Evolutionary conservation across 1,140 invertebrate species (phyloP), one percentile per base, ranked within the genome.

Genomic region (Hyles vespertilio): DNA sequence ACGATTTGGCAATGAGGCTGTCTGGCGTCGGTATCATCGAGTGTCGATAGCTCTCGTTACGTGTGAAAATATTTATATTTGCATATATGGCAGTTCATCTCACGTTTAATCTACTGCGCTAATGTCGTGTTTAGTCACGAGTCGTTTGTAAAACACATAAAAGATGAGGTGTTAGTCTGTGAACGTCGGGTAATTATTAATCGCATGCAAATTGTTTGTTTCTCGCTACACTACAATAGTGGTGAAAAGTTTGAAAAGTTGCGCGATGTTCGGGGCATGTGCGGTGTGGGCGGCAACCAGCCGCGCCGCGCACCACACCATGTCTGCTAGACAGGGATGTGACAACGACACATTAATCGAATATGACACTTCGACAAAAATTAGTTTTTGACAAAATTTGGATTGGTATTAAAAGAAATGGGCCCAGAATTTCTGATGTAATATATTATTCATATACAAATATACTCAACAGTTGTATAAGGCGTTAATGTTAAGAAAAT

Each of bases 241-340:
- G 46, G 52, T 55, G 59, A 67, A 69, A 72, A 72, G 63, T 69
- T 69, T 67, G 51, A 59, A 65, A 61, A 64, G 47, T 56, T 59
- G 34, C 44, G 51, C 10, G 33, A 45, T 59, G 32, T 47, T 34
- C 40, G 8, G 22, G 12, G 54, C 45, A 48, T 40, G 49, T 56
- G 59, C 48, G 54, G 43, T 52, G 56, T 61, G 49, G 47, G 32
- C 10, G 45, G 12, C 34, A 49, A 36, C 43, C 34, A 3, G 55
- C 32, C n/a, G 36, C 32, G 47, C 45, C 43, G 51, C 36, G 51
- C 9, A 7, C 12, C n/a, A 22, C 33, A 8, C 33, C 52, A 32
- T 43, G 40, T 40, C 36, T 40, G 36, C 8, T 40, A 5, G 5
- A 40, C 4, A 40, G 36, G 36, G 36, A 40, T 40, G 36, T 40